Base-by-base conservation (phyloP, 2,888 invertebrate species). In the Pheosia gnoma region DNA sequence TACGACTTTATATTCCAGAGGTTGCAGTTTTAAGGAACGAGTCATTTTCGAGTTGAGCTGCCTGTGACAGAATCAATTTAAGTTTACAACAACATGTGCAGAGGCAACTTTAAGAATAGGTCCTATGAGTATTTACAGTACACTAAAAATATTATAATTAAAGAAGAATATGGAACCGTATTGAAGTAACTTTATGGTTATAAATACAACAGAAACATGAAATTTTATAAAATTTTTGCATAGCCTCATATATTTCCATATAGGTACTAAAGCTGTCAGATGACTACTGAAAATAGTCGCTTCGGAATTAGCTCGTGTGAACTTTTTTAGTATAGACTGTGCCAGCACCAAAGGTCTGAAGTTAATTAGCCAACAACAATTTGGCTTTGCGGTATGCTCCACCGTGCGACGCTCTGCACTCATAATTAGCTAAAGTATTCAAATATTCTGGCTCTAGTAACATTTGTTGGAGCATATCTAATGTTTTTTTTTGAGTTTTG, bases 321-420 rank as follows among this genome's bases (percentile, higher is more conserved):
- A 36, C 36, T 52, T 2, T 25, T 13, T 13, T 13, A 8, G 7
- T 52, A 8, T 47, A 47, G n/a, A 4, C 43, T 43, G 25, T 25
- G 70, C 66, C 69, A 60, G 64, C 66, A 43, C 60, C 63, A 67
- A 65, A 73, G 71, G 66, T 60, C 63, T 73, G 63, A 56, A 63
- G 67, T 71, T 74, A 74, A 74, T 74, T 75, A 73, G 74, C 61
- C 65, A 62, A 64, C 59, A 61, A 62, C 66, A 66, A 74, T 72
- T 74, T 72, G 65, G 58, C 8, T 10, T 6, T 41, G 41, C 45
- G 45, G 45, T 11, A 10, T 11, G 45, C 10, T 45, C 45, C 3
- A 64, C 62, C 70, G 63, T 10, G 11, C 11, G 49, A 49, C n/a
- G 13, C 36, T 52, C 25, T 52, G 25, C 52, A 36, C 36, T 47